phyloP scores from a whole-genome alignment of 2,797 vertebrate species.

The Parambassis ranga region DNA sequence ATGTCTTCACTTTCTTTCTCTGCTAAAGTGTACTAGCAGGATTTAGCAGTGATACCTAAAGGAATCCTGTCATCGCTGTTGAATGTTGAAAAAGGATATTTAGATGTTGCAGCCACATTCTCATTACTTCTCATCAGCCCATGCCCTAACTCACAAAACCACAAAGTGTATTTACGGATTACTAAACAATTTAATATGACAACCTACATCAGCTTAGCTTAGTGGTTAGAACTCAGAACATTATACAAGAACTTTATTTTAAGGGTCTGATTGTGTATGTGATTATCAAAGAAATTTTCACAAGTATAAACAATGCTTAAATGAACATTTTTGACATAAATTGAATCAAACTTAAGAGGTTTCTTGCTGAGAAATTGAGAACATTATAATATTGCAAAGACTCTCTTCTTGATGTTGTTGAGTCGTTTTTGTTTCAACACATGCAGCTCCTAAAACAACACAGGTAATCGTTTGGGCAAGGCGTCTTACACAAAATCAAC shows the following conservation, averaged over 20 bases:
- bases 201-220: not conserved
- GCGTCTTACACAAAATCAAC: no score
- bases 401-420: no score
- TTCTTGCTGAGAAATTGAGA: no score
- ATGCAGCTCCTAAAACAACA: no score
- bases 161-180: slow-evolving; percentile 7
- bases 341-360: no score
- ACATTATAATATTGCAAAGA: no score
- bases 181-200: not conserved
- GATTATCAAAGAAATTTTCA: not conserved
- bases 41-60: not conserved
- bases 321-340: not conserved
- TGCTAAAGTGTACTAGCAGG: not conserved
- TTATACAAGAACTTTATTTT: slow-evolving; percentile 1
- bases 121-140: slow-evolving; percentile 20
- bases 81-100: not conserved
- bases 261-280: not conserved
- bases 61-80: not conserved
- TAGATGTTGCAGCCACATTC: not conserved
- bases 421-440: no score
- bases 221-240: not conserved
- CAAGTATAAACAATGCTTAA: not conserved
- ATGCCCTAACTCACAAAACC: slow-evolving; percentile 8
- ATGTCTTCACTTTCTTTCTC: no score
- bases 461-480: no score